Percentiles rank a stretch among this genome's conserved stretches.
Evolutionary conservation across 2,888 invertebrate species (phyloP).

Genomic region (Thelaira solivaga): DNA sequence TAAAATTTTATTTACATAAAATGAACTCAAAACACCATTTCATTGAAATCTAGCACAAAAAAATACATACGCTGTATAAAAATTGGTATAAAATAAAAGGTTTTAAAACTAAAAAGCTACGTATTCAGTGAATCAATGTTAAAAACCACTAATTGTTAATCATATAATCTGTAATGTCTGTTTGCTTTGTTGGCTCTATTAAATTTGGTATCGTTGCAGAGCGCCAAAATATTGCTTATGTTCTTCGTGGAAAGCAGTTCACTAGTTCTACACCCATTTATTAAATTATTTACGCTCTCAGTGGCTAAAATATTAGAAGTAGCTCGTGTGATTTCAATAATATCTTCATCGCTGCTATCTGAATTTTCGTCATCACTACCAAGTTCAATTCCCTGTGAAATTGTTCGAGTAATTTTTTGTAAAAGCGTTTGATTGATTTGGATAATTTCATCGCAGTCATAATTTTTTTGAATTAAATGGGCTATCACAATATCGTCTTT

Average conservation of each 20-base stretch:
- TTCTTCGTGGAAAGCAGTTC: constrained; percentile 3
- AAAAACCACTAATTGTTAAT: neutral
- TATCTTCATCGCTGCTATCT: too few relatives aligned
- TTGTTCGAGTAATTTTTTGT: neutral
- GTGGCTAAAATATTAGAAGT: too few relatives aligned
- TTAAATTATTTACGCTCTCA: constrained; percentile 8
- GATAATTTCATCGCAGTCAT: constrained; percentile 33
- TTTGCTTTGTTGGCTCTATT: neutral
- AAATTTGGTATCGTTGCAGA: neutral
- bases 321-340: too few relatives aligned
- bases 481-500: constrained; percentile 40
- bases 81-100: too few relatives aligned
- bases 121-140: too few relatives aligned
- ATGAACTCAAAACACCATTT: too few relatives aligned
- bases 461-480: constrained; percentile 32
- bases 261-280: neutral
- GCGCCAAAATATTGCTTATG: constrained; percentile 12
- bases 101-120: too few relatives aligned
- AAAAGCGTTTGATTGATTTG: neutral
- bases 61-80: too few relatives aligned
- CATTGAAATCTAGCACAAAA: too few relatives aligned
- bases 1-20: too few relatives aligned
- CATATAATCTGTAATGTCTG: neutral
- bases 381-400: too few relatives aligned
- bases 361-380: too few relatives aligned